Conservation (phyloP, 2,113 vertebrate genomes). For the Genyomyrus donnyi region DNA sequence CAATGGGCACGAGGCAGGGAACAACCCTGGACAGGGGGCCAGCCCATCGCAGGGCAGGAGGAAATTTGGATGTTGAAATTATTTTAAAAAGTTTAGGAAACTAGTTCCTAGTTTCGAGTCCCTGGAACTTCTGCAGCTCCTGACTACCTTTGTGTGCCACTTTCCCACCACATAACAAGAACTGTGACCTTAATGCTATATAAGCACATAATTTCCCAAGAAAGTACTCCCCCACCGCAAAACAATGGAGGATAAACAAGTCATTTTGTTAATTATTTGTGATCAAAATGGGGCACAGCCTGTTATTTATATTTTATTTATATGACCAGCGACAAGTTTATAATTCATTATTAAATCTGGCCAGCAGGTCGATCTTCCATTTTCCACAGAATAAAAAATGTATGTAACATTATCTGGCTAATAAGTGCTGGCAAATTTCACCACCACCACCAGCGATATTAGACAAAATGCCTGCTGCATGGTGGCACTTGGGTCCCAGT, state of each 20-base stretch:
- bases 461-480: not conserved
- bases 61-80: not conserved
- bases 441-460: not conserved
- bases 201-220: not conserved
- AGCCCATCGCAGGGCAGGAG: too few species aligned
- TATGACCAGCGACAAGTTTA: not conserved
- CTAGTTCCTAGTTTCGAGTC: not conserved
- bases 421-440: not conserved
- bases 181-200: not conserved
- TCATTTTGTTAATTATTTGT: not conserved
- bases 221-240: not conserved
- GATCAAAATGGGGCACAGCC: not conserved
- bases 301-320: not conserved
- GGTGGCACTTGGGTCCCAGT: too few species aligned
- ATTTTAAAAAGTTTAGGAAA: not conserved
- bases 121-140: too few species aligned
- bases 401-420: not conserved
- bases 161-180: not conserved
- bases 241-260: not conserved
- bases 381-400: not conserved
- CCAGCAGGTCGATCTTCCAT: not conserved
- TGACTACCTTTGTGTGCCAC: not conserved
- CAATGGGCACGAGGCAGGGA: too few species aligned
- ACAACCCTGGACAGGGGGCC: too few species aligned
- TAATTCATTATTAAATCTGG: not conserved